Percentiles rank a stretch among this genome's conserved stretches.
These are phyloP conservation scores for Cataglyphis hispanica DNA, from an alignment of 1,140 invertebrate genomes.

Conservation along the genomic window DNA sequence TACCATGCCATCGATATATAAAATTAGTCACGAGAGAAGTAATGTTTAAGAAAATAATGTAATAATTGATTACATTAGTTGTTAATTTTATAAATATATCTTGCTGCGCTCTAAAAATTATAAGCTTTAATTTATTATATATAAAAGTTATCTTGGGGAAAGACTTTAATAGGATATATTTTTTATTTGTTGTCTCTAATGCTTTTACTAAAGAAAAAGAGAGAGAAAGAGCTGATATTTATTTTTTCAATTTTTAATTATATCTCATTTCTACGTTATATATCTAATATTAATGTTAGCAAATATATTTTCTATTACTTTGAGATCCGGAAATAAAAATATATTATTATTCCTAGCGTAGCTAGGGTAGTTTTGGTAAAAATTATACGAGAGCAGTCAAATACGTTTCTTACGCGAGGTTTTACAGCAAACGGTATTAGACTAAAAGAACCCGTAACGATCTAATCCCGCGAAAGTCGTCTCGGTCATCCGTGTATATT, in stretches of 20 bases:
- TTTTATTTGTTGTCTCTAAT: neutral
- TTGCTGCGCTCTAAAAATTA: neutral
- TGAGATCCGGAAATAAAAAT: neutral
- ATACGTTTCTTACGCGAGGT: slow-evolving; percentile 20
- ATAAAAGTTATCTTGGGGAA: too few species aligned
- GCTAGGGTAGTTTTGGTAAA: neutral
- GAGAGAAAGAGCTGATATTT: neutral
- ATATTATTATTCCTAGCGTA: neutral
- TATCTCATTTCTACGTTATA: neutral
- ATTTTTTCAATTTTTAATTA: neutral
- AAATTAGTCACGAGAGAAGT: neutral
- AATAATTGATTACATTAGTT: neutral
- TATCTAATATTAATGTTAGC: neutral
- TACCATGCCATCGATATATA: neutral
- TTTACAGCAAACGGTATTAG: slow-evolving; percentile 7
- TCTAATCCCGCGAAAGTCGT: slow-evolving; percentile 48
- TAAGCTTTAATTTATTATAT: too few species aligned
- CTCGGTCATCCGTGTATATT: neutral
- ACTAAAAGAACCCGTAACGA: slow-evolving; percentile 37
- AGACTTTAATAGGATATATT: neutral
- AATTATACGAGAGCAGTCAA: neutral
- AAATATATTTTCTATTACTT: neutral
- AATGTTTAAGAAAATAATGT: neutral
- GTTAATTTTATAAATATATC: neutral
- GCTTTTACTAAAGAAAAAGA: neutral